Percentiles rank a stretch among this genome's conserved stretches.
These are phyloP conservation scores for Valencia hispanica DNA, from an alignment of 2,797 vertebrate genomes.

Conservation along the genomic window DNA sequence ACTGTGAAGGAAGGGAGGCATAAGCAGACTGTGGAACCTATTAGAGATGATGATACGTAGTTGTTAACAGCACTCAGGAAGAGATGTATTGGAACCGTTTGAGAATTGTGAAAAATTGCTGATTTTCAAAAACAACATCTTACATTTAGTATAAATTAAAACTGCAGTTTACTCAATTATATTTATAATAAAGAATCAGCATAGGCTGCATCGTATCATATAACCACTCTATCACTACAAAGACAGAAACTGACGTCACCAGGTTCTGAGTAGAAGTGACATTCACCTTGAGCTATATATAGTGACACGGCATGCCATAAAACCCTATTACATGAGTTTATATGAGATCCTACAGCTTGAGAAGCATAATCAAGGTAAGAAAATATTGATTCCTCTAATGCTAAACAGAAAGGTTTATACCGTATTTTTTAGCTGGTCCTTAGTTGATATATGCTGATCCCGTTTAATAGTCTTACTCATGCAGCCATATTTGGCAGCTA, in stretches of 20 bases:
- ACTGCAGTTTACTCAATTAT: slow-evolving; percentile 49
- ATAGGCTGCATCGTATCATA: slow-evolving; percentile 50
- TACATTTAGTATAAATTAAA: slow-evolving; percentile 40
- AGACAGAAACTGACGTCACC: slow-evolving; percentile 35
- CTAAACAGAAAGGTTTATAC: slow-evolving; percentile 27
- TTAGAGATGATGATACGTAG: slow-evolving; percentile 26
- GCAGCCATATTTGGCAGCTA: slow-evolving; percentile 9
- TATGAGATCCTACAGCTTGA: slow-evolving; percentile 15
- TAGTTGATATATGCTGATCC: slow-evolving; percentile 14
- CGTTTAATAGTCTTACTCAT: slow-evolving; percentile 22
- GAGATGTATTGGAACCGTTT: slow-evolving; percentile 36
- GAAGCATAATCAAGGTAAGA: slow-evolving; percentile 25
- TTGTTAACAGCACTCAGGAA: slow-evolving; percentile 69
- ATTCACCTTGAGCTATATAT: slow-evolving; percentile 65
- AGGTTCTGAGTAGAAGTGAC: slow-evolving; percentile 57
- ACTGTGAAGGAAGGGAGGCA: slow-evolving; percentile 82
- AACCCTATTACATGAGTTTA: slow-evolving; percentile 18
- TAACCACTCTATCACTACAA: slow-evolving; percentile 33
- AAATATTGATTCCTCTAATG: slow-evolving; percentile 16
- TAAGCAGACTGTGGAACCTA: slow-evolving; percentile 44
- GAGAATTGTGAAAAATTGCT: slow-evolving; percentile 32
- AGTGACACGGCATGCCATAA: slow-evolving; percentile 59
- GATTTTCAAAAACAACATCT: slow-evolving; percentile 34
- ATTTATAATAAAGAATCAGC: slow-evolving; percentile 59
- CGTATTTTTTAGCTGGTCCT: slow-evolving; percentile 11